Evolutionary conservation across 2,113 vertebrate genomes (phyloP).

Genomic region (Pheucticus melanocephalus): DNA sequence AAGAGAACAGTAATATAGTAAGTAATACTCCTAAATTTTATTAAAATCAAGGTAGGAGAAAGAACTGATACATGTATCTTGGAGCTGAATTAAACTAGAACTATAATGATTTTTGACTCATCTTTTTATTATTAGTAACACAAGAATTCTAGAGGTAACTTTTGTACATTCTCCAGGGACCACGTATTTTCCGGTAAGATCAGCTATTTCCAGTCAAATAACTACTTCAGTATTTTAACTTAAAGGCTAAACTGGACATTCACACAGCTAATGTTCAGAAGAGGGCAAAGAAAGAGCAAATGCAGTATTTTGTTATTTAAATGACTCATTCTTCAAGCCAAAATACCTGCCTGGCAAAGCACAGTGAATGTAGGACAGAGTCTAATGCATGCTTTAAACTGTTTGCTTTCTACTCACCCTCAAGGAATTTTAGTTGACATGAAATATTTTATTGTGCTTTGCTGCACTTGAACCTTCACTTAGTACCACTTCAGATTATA

Average conservation of each 20-base stretch:
- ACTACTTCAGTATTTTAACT: not conserved
- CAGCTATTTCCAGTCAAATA: not conserved
- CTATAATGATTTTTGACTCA: not conserved
- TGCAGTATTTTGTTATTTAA: not conserved
- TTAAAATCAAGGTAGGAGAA: not conserved
- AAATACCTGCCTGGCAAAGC: not conserved
- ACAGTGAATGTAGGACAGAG: not conserved
- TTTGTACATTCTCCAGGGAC: not conserved
- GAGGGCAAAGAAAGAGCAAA: not conserved
- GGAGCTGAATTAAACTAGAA: not conserved
- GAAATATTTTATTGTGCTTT: not conserved
- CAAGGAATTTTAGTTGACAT: not conserved
- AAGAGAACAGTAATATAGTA: not conserved
- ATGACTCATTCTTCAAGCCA: not conserved
- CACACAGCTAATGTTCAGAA: not conserved
- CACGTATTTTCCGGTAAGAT: not conserved
- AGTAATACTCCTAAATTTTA: not conserved
- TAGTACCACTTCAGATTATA: not conserved
- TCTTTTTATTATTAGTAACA: not conserved
- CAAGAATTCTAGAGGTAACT: not conserved
- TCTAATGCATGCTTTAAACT: not conserved
- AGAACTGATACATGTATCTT: not conserved
- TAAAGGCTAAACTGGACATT: not conserved
- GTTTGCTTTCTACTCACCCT: not conserved
- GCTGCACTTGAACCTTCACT: not conserved